Percentiles rank a stretch among this genome's conserved stretches.
These are phyloP conservation scores for Drosophila paramelanica DNA, from an alignment of 2,888 invertebrate species.

Conservation along the genomic window DNA sequence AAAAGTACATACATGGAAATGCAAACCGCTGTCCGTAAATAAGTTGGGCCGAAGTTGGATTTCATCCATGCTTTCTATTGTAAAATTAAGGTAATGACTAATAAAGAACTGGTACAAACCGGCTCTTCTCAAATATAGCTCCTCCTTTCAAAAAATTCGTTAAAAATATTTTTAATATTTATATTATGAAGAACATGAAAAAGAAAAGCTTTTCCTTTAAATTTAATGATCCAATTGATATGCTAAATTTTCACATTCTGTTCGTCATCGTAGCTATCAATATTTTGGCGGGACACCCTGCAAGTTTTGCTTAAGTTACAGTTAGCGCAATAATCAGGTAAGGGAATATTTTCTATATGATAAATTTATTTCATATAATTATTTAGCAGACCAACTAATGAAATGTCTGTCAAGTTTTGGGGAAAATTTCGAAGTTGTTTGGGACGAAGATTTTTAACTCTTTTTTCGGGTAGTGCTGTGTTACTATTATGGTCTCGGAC, in stretches of 20 bases:
- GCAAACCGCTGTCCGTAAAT: neutral
- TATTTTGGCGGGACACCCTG: neutral
- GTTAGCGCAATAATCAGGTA: no score
- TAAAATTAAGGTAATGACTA: neutral
- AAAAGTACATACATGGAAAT: no score
- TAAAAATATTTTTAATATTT: no score
- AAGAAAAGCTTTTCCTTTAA: no score
- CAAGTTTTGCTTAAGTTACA: neutral
- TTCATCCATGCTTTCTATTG: conserved; percentile 8
- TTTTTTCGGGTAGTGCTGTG: conserved; percentile 27
- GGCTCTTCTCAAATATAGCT: conserved; percentile 2
- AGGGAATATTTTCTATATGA: no score
- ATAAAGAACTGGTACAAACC: conserved; percentile 16
- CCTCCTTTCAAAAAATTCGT: no score
- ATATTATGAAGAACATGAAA: no score
- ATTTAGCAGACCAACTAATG: conserved; percentile 6
- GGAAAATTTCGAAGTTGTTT: no score
- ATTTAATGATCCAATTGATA: no score
- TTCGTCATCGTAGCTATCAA: neutral
- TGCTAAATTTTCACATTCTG: neutral
- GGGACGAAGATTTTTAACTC: neutral
- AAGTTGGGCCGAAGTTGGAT: conserved; percentile 13
- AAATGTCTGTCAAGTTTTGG: no score
- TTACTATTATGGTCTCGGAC: conserved; percentile 12
- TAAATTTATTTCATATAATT: conserved; percentile 17